Evolutionary conservation across 2,797 vertebrate genomes (phyloP).

Genomic region (Rhinophrynus dorsalis): DNA sequence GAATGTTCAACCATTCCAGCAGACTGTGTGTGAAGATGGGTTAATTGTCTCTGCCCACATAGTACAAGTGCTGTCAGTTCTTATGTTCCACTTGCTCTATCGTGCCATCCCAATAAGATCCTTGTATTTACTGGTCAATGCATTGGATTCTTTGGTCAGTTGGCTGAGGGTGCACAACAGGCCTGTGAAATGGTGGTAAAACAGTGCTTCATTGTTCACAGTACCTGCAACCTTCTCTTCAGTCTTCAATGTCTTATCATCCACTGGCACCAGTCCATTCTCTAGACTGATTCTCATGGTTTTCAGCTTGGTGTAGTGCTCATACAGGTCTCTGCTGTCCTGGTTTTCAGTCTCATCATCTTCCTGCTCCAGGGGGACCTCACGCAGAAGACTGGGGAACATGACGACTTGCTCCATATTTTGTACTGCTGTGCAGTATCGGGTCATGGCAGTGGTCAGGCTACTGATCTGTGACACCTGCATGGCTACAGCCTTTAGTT

Average conservation of each 20-base stretch:
- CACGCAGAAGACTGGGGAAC: conserved; percentile 84
- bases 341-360: conserved; percentile 1
- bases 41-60: too few relatives aligned
- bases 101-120: conserved; percentile 70
- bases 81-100: not conserved
- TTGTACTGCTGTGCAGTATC: conserved; percentile 70
- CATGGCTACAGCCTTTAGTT: conserved; percentile 59
- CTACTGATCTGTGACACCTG: conserved; percentile 67
- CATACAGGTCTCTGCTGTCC: conserved; percentile 67
- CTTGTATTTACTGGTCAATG: conserved; percentile 80
- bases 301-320: conserved; percentile 80
- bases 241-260: conserved; percentile 52
- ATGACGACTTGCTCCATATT: conserved; percentile 88
- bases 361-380: conserved; percentile 58
- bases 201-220: conserved; percentile 70
- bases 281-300: conserved; percentile 76
- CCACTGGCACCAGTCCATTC: conserved; percentile 62
- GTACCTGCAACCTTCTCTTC: conserved; percentile 47
- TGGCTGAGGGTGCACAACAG: conserved; percentile 78
- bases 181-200: conserved; percentile 78
- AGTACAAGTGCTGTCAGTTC: too few relatives aligned
- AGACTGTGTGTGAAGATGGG: too few relatives aligned
- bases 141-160: conserved; percentile 76
- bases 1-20: too few relatives aligned
- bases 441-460: conserved; percentile 68